Base-by-base conservation (phyloP, 37 sponge, comb jelly and placozoan genomes). In the Spongia lamella region DNA sequence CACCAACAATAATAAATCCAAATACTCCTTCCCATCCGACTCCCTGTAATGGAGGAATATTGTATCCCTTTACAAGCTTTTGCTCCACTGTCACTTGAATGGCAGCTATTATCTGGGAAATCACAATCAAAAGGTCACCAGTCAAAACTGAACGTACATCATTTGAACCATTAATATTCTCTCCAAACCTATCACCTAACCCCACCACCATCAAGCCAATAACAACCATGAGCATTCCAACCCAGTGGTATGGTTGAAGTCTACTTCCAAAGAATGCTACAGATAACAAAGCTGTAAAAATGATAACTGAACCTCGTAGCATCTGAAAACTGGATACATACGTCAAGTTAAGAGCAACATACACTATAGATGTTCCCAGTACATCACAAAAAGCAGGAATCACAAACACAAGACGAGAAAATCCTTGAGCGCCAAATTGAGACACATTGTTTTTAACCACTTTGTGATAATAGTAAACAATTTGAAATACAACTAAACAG, bases 1-100 rank as follows among this genome's bases (percentile, higher is more conserved):
- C 27, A 6, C 61, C 11, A 9, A 92, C 63, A 4, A 86, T 49
- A 57, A 67, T 64, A 50, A 97, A 89, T 3, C 98, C 98, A 34
- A 91, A 97, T 25, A 92, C 78, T 1, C 98, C 98, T 59, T 97
- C 98, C 90, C 92, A 97, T 17, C 98, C 98, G 0, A 97, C 93
- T 6, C 87, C 98, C 61, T 92, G 90, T 7, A 92, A 79, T 0
- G 93, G 81, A 61, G 87, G 88, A 22, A 94, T 90, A 27, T 97
- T 57, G 68, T 97, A 94, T 66, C 84, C 84, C 65, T 82, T 92
- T 57, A 97, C 79, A 25, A 95, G 84, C 55, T 87, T 89, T 78
- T 97, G 90, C 62, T 97, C 98, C 3, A 80, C 65, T 1, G 90
- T 89, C 87, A 93, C 80, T 56, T 96, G 91, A 39, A 93, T 78